Percentiles rank a stretch among this genome's conserved stretches.
Evolutionary conservation across 2,113 vertebrate genomes (phyloP).

Genomic region (Muntiacus muntjak): DNA sequence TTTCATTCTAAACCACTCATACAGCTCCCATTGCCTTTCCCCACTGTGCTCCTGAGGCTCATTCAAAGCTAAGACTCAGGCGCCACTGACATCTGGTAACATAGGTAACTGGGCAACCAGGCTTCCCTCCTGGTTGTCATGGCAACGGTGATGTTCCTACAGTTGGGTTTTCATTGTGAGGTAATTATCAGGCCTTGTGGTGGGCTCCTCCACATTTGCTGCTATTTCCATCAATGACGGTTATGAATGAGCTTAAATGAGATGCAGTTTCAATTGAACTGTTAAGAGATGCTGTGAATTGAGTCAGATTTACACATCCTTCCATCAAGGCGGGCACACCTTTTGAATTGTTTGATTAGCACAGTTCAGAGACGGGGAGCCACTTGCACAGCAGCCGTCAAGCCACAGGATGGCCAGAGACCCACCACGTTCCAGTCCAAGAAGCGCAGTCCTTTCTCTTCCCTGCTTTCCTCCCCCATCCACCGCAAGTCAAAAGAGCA

Average conservation of each 20-base stretch:
- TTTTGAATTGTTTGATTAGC: background rate
- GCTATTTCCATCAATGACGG: conserved; percentile 16
- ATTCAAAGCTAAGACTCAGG: conserved; percentile 28
- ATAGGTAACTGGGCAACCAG: conserved; percentile 54
- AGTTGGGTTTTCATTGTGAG: background rate
- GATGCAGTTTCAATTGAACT: conserved; percentile 28
- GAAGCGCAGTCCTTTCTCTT: background rate
- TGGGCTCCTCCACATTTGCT: background rate
- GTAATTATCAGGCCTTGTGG: conserved; percentile 30
- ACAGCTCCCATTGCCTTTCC: background rate
- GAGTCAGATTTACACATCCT: conserved; percentile 17
- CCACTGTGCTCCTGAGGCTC: background rate
- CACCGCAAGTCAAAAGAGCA: no score
- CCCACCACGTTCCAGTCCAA: background rate
- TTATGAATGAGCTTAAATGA: conserved; percentile 54
- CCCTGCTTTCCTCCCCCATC: background rate
- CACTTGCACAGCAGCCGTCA: background rate
- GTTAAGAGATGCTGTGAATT: background rate
- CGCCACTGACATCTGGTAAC: background rate
- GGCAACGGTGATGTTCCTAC: conserved; percentile 3
- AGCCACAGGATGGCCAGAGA: background rate
- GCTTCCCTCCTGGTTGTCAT: conserved; percentile 45
- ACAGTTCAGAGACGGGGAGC: background rate
- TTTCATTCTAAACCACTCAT: background rate
- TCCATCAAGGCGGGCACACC: background rate